Evolutionary conservation across 2,797 vertebrate genomes (phyloP).

Genomic region (Percopsis omiscomaycus): DNA sequence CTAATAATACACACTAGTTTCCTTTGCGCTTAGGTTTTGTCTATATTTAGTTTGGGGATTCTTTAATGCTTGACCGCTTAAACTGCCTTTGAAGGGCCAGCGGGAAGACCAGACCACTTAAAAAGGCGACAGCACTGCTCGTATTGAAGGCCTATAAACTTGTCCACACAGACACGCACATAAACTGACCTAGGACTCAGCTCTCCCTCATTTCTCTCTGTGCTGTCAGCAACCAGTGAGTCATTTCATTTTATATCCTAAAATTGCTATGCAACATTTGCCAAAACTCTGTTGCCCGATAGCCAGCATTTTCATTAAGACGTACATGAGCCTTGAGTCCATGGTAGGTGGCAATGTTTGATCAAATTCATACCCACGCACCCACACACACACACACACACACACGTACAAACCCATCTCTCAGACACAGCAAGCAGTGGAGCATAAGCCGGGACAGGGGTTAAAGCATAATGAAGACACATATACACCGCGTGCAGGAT

Average conservation of each 20-base stretch:
- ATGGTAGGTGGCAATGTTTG: too few species aligned
- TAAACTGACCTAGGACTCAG: constrained; percentile 6
- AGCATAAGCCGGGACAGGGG: constrained; percentile 16
- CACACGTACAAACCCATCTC: constrained; percentile 31
- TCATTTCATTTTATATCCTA: background rate
- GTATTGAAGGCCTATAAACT: constrained; percentile 15
- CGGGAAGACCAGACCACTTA: constrained; percentile 45
- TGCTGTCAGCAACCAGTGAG: background rate
- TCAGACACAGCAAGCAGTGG: constrained; percentile 25
- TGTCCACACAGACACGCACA: constrained; percentile 11
- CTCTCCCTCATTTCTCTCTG: constrained; percentile 2
- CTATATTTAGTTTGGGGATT: constrained; percentile 64
- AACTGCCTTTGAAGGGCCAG: constrained; percentile 23
- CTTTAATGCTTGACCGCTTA: constrained; percentile 44
- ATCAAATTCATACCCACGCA: constrained; percentile 6
- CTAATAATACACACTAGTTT: constrained; percentile 40
- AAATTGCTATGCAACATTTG: background rate
- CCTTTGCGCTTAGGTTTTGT: constrained; percentile 47
- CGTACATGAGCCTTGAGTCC: too few species aligned
- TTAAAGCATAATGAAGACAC: constrained; percentile 6
- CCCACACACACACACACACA: constrained; percentile 20
- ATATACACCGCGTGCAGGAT: constrained; percentile 32
- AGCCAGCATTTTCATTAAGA: too few species aligned
- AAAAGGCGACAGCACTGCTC: constrained; percentile 25
- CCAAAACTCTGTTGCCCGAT: background rate